Evolutionary conservation across 2,797 vertebrate species (phyloP).

Genomic region (Chromis chromis): DNA sequence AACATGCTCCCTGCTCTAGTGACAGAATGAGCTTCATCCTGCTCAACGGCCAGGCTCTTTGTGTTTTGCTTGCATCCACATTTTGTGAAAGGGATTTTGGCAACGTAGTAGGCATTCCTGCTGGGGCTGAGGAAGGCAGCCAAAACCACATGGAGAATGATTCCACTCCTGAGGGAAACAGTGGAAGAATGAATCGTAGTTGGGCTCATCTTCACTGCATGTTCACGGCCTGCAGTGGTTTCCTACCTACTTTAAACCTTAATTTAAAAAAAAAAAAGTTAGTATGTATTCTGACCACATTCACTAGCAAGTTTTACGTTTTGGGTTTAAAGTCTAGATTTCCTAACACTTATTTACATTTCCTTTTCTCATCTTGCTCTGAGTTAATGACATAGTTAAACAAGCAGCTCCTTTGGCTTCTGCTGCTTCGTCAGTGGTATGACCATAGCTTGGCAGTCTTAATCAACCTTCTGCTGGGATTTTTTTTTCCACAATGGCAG

Average conservation of each 20-base stretch:
- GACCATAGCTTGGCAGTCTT: constrained; percentile 35
- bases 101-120: constrained; percentile 57
- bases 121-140: constrained; percentile 58
- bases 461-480: constrained; percentile 27
- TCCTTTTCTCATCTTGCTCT: not conserved
- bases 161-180: constrained; percentile 68
- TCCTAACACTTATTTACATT: constrained; percentile 1
- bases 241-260: constrained; percentile 34
- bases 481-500: constrained; percentile 46
- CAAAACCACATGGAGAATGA: constrained; percentile 72
- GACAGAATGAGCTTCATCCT: constrained; percentile 54
- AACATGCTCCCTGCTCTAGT: constrained; percentile 42
- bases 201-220: constrained; percentile 53
- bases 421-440: constrained; percentile 28
- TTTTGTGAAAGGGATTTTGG: constrained; percentile 67
- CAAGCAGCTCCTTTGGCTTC: constrained; percentile 15
- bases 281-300: not conserved
- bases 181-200: constrained; percentile 51
- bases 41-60: constrained; percentile 33
- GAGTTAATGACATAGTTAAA: constrained; percentile 1
- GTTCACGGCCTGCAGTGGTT: constrained; percentile 38
- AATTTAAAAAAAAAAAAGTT: no score
- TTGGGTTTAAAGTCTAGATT: constrained; percentile 1
- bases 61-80: constrained; percentile 60
- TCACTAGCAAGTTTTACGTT: not conserved